phyloP scores from a whole-genome alignment of 2,113 vertebrate species.

The Balaeniceps rex region DNA sequence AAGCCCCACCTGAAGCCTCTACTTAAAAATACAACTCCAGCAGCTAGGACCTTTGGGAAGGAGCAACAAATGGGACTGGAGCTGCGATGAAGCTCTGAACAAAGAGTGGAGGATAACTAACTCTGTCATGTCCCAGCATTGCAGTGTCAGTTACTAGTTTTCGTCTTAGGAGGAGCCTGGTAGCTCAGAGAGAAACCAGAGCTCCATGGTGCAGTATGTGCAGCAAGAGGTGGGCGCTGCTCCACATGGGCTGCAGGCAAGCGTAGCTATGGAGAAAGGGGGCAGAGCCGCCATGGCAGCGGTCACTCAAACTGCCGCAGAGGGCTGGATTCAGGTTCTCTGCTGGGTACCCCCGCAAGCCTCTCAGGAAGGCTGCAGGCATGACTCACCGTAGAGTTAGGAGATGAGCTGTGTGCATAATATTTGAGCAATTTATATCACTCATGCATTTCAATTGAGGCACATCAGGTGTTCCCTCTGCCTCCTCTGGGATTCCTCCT shows the following conservation, averaged over 20 bases:
- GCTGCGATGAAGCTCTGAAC: not conserved
- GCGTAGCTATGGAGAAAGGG: not conserved
- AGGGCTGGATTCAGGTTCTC: not conserved
- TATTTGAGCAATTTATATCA: not conserved
- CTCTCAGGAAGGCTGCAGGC: not conserved
- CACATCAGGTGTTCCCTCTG: not conserved
- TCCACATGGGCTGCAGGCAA: not conserved
- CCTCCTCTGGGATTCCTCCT: not conserved
- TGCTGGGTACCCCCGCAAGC: not conserved
- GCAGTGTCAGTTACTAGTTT: not conserved
- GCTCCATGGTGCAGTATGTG: not conserved
- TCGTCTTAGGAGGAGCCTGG: not conserved
- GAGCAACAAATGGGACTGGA: not conserved
- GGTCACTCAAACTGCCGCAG: too few species aligned
- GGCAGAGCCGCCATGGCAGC: rapidly evolving
- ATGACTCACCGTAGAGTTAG: not conserved
- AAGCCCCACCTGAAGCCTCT: not conserved
- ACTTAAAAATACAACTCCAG: not conserved
- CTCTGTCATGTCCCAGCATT: not conserved
- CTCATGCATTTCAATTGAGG: not conserved
- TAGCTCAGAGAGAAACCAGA: not conserved
- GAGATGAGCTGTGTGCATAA: not conserved
- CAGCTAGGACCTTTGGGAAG: not conserved
- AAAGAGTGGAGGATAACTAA: not conserved
- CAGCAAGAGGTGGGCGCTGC: not conserved